phyloP scores from a whole-genome alignment of 2,113 vertebrate species.

The Petrocephalus microphthalmus region DNA sequence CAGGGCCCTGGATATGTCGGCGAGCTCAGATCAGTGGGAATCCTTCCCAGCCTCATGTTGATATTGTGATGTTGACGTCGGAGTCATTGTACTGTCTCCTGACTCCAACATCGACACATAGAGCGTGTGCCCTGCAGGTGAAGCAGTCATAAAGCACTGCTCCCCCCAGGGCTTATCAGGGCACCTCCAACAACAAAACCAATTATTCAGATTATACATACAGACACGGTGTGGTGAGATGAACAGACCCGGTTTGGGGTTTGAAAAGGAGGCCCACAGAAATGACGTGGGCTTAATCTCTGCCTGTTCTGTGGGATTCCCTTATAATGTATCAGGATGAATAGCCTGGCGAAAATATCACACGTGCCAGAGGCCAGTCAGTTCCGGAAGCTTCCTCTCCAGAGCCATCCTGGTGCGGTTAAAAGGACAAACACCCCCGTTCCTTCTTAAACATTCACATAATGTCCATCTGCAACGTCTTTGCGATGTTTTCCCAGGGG shows the following conservation, averaged over 20 bases:
- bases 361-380: neutral
- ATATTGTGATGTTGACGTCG: slow-evolving; percentile 8
- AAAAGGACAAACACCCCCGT: neutral
- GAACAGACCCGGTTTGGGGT: neutral
- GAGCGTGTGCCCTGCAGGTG: slow-evolving; percentile 49
- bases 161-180: slow-evolving; percentile 41
- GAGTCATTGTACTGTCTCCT: slow-evolving; percentile 47
- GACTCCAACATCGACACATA: slow-evolving; percentile 37
- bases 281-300: slow-evolving; percentile 36
- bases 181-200: neutral
- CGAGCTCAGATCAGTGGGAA: neutral
- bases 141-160: slow-evolving; percentile 47
- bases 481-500: neutral
- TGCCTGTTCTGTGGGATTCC: no score
- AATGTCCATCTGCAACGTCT: neutral
- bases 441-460: neutral
- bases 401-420: neutral
- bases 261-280: slow-evolving; percentile 50
- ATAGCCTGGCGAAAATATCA: neutral
- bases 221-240: neutral
- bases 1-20: neutral
- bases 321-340: slow-evolving; percentile 1
- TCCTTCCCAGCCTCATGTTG: slow-evolving; percentile 14
- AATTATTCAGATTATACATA: neutral
- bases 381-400: neutral